These are phyloP conservation scores for Agriopis marginaria DNA, from an alignment of 2,888 invertebrate genomes.

Conservation along the genomic window DNA sequence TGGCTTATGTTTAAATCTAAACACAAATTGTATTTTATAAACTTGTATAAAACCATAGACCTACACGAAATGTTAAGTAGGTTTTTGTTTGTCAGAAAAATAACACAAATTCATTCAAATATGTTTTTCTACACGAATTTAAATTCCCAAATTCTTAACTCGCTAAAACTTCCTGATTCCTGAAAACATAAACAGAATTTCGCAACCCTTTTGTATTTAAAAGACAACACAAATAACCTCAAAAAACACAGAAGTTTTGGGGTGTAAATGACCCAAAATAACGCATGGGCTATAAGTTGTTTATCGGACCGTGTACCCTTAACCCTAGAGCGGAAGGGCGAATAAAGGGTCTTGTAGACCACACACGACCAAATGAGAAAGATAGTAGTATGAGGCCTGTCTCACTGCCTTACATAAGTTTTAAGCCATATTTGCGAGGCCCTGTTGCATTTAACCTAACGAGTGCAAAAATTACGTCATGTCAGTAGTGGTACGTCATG, in stretches of 20 bases:
- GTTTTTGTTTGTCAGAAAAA: not conserved
- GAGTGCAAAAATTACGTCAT: no score
- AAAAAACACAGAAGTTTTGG: slow-evolving; percentile 26
- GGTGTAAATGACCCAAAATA: slow-evolving; percentile 34
- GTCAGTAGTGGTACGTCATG: no score
- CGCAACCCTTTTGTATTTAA: slow-evolving; percentile 11
- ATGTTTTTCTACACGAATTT: not conserved
- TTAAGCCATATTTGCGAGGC: no score
- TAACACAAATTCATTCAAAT: not conserved
- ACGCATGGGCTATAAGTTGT: slow-evolving; percentile 32
- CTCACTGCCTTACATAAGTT: not conserved
- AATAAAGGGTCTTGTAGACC: slow-evolving; percentile 10
- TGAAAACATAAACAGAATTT: slow-evolving; percentile 17
- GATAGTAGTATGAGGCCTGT: not conserved
- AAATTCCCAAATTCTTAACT: not conserved
- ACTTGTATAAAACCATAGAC: no score
- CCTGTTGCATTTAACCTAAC: no score
- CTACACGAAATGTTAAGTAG: no score
- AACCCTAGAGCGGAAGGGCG: slow-evolving; percentile 26
- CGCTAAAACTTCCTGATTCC: not conserved
- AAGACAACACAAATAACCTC: slow-evolving; percentile 26
- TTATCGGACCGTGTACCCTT: slow-evolving; percentile 29
- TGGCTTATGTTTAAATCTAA: no score
- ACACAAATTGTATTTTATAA: no score
- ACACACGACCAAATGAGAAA: not conserved